Evolutionary conservation across 2,888 invertebrate genomes (phyloP).

Genomic region (Epirrhoe alternata): DNA sequence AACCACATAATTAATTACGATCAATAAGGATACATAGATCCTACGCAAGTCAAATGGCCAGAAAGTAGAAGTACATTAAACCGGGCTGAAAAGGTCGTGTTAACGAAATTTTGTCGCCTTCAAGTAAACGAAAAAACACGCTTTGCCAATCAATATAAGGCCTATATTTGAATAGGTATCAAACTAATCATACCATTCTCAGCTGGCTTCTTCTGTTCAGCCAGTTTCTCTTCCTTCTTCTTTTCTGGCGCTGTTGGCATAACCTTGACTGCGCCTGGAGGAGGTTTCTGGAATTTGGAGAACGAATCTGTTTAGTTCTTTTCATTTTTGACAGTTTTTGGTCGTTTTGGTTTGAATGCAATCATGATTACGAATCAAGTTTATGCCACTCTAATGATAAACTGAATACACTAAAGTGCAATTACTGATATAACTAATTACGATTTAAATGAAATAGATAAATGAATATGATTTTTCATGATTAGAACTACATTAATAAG

Average conservation of each 20-base stretch:
- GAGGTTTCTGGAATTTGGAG: slow-evolving; percentile 88
- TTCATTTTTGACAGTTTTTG: background rate
- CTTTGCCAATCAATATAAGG: too few relatives aligned
- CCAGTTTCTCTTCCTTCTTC: slow-evolving; percentile 73
- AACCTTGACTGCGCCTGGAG: slow-evolving; percentile 92
- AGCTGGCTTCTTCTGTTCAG: slow-evolving; percentile 71
- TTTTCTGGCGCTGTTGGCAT: slow-evolving; percentile 89
- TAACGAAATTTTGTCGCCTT: too few relatives aligned
- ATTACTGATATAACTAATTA: background rate
- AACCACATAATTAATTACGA: slow-evolving; percentile 20
- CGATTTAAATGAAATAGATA: background rate
- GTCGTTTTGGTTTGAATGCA: background rate
- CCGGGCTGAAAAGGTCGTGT: too few relatives aligned
- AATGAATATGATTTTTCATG: too few relatives aligned
- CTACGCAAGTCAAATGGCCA: too few relatives aligned
- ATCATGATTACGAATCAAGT: background rate
- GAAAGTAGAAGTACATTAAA: too few relatives aligned
- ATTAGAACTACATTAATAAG: background rate
- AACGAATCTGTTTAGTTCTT: background rate
- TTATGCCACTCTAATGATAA: background rate
- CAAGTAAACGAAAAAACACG: too few relatives aligned
- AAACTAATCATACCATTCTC: slow-evolving; percentile 66
- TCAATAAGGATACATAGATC: too few relatives aligned
- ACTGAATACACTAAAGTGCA: background rate
- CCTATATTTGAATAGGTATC: background rate